Base-by-base conservation (phyloP, 1,140 invertebrate species). In the Tribolium madens region DNA sequence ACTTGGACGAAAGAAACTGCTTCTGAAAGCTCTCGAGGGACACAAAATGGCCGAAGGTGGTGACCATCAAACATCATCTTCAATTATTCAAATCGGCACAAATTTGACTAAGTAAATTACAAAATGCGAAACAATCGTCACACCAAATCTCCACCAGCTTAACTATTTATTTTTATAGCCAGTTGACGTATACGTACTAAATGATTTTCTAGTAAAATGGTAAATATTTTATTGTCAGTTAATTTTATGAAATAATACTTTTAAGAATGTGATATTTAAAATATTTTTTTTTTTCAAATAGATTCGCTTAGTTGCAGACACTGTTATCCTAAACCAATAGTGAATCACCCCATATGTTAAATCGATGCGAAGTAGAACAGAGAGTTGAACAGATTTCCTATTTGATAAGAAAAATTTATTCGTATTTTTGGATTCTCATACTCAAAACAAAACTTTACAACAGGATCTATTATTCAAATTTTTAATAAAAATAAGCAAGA, bases 1-100 rank as follows among this genome's bases (percentile, higher is more conserved):
- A 77, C 12, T 79, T 57, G 70, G 47, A 72, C 70, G 70, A 15
- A 74, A 47, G 31, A 52, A 53, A 42, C 21, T 57, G 15, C 72
- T 42, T 26, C 26, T 60, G 72, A 42, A 60, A 47, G 26, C 33
- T 50, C 72, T 17, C 72, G 9, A 13, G 72, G 72, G 72, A 74
- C 42, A 21, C 12, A 17, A 71, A 36, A 71, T 71, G 68, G 36
- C 13, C 68, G 15, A 21, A 64, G 57, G 57, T 36, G 57, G 14
- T 64, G 57, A 64, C 57, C 57, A 33, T 64, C 57, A 64, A 64
- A 64, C 57, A n/a, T 3, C n/a, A n/a, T 26, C 26, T 64, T 64
- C n/a, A 64, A 64, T 64, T 31, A 31, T 64, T 64, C 26, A 64
- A 64, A 64, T 64, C 57, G 14, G 7, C 57, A 33, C 57, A 33